Percentiles rank a stretch among this genome's conserved stretches.
These are phyloP conservation scores for Polydrusus pterygomalis DNA, from an alignment of 2,888 invertebrate species.

Conservation along the genomic window DNA sequence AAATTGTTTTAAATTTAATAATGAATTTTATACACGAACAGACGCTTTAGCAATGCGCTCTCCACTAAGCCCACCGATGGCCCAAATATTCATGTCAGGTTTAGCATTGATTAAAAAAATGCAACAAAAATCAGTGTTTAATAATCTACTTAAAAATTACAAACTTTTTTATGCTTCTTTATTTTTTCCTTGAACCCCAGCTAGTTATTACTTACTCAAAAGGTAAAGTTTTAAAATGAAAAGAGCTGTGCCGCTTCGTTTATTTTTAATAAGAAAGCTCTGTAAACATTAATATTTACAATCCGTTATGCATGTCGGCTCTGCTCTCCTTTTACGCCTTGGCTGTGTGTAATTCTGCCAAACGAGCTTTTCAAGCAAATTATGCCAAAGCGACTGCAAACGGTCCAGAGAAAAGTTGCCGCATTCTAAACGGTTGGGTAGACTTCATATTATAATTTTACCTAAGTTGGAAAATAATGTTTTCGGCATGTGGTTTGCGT, in stretches of 20 bases:
- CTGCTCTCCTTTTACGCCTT: neutral
- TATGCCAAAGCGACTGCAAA: conserved; percentile 11
- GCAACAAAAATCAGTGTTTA: no score
- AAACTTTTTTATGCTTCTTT: no score
- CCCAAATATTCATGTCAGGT: no score
- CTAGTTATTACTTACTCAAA: neutral
- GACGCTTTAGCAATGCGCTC: no score
- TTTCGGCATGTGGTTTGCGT: neutral
- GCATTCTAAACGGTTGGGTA: neutral
- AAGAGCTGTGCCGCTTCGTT: neutral
- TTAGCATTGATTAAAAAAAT: no score
- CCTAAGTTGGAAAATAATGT: neutral
- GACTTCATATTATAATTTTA: neutral
- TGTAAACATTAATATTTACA: conserved; percentile 12
- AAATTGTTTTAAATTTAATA: no score
- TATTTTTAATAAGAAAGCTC: conserved; percentile 5
- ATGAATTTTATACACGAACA: no score
- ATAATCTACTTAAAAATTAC: no score
- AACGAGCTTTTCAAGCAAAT: conserved; percentile 23
- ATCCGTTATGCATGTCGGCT: conserved; percentile 1
- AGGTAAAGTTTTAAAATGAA: conserved; percentile 14
- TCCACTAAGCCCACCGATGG: no score
- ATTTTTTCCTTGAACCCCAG: no score
- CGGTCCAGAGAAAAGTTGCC: neutral
- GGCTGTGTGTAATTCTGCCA: conserved; percentile 5